Evolutionary conservation across 2,888 invertebrate species (phyloP).

Genomic region (Dysmachus trigonus): DNA sequence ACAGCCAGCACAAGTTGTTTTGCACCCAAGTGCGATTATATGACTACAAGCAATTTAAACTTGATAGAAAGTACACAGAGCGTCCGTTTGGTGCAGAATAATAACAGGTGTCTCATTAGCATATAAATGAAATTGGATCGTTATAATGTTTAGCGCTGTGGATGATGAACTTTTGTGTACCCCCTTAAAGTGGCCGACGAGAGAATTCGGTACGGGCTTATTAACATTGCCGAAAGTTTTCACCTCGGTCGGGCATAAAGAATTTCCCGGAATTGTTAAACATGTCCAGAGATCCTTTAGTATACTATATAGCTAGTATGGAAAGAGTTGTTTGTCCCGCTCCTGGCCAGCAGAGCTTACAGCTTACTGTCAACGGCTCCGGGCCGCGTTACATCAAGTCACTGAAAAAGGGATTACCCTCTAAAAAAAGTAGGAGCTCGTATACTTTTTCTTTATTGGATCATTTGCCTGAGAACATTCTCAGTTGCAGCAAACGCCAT

Average conservation of each 20-base stretch:
- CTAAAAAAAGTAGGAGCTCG: background rate
- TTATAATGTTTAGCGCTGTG: constrained; percentile 52
- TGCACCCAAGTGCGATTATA: constrained; percentile 47
- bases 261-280: constrained; percentile 8
- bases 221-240: constrained; percentile 21
- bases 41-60: constrained; percentile 48
- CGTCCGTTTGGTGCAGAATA: constrained; percentile 51
- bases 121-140: constrained; percentile 56
- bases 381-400: background rate
- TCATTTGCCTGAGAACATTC: background rate
- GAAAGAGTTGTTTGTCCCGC: constrained; percentile 15
- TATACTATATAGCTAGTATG: background rate
- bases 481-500: background rate
- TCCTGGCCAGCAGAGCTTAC: background rate
- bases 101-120: constrained; percentile 56
- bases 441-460: background rate
- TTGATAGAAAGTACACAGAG: constrained; percentile 45
- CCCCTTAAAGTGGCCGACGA: constrained; percentile 6
- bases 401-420: background rate
- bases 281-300: background rate
- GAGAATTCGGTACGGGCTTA: constrained; percentile 14
- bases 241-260: background rate
- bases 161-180: constrained; percentile 39
- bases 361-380: background rate
- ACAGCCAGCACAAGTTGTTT: constrained; percentile 40